Percentiles rank a stretch among this genome's conserved stretches.
phyloP scores from a whole-genome alignment of 2,113 vertebrate species.

The Nothocercus julius region DNA sequence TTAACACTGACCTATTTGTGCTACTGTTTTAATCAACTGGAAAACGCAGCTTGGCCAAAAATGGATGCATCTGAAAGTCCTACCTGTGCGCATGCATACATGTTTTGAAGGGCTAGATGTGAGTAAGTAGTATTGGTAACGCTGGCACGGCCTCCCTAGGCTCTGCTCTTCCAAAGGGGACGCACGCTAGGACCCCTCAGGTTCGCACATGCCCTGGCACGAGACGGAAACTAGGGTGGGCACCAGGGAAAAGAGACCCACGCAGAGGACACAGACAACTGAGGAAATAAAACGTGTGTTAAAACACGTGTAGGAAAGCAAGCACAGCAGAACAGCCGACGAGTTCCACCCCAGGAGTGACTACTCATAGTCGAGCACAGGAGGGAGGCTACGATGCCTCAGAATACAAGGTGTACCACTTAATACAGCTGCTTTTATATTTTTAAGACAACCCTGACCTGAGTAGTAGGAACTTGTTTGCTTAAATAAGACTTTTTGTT shows the following conservation, averaged over 20 bases:
- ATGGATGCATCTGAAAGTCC: neutral
- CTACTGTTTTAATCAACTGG: neutral
- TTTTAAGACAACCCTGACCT: neutral
- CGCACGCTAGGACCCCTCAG: neutral
- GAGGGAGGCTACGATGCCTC: neutral
- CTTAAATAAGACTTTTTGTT: neutral
- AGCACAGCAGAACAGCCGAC: neutral
- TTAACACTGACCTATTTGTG: constrained; percentile 12
- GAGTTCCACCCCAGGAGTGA: neutral
- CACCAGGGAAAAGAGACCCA: neutral
- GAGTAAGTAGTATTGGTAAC: neutral
- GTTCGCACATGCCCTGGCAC: neutral
- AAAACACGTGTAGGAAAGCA: neutral
- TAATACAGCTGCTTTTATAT: too few species aligned
- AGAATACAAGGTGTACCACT: neutral
- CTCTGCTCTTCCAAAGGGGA: neutral
- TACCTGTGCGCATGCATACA: rapidly evolving
- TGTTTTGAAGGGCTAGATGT: rapidly evolving
- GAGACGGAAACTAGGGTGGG: neutral
- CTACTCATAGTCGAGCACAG: rapidly evolving
- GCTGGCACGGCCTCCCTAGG: neutral
- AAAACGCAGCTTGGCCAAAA: neutral
- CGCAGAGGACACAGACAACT: neutral
- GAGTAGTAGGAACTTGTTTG: neutral
- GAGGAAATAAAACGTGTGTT: rapidly evolving